Percentiles rank a stretch among this genome's conserved stretches.
These are phyloP conservation scores for Vannuccia rotundouncinata DNA, from an alignment of 2,888 invertebrate genomes.

Conservation along the genomic window DNA sequence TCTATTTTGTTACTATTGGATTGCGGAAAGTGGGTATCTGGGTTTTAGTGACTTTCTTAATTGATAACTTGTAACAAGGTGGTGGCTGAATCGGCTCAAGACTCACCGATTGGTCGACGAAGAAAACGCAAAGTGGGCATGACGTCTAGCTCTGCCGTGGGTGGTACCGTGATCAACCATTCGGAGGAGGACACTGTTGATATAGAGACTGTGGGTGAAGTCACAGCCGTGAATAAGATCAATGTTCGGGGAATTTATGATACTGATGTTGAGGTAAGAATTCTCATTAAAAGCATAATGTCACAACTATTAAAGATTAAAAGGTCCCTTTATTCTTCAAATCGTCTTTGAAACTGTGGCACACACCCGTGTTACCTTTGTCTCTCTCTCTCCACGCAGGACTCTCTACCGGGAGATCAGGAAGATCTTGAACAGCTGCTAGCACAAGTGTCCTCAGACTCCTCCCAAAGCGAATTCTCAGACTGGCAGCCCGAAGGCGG, in stretches of 20 bases:
- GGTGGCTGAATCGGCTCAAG: too few relatives aligned
- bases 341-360: too few relatives aligned
- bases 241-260: not conserved
- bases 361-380: too few relatives aligned
- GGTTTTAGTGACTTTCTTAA: too few relatives aligned
- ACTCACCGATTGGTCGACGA: too few relatives aligned
- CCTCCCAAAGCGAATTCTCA: not conserved
- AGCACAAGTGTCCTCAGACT: not conserved
- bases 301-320: too few relatives aligned
- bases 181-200: not conserved
- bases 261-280: not conserved
- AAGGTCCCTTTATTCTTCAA: too few relatives aligned
- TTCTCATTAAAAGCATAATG: too few relatives aligned
- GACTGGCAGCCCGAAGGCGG: not conserved
- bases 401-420: not conserved
- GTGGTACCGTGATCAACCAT: not conserved
- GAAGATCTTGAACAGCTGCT: not conserved
- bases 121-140: not conserved
- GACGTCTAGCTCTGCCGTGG: not conserved
- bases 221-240: not conserved
- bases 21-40: too few relatives aligned
- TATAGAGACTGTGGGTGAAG: not conserved
- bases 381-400: too few relatives aligned
- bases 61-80: too few relatives aligned
- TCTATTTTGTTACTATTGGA: too few relatives aligned